Percentiles rank a stretch among this genome's conserved stretches.
Conservation (phyloP, 2,797 vertebrate genomes). For the Propithecus deckenii region DNA sequence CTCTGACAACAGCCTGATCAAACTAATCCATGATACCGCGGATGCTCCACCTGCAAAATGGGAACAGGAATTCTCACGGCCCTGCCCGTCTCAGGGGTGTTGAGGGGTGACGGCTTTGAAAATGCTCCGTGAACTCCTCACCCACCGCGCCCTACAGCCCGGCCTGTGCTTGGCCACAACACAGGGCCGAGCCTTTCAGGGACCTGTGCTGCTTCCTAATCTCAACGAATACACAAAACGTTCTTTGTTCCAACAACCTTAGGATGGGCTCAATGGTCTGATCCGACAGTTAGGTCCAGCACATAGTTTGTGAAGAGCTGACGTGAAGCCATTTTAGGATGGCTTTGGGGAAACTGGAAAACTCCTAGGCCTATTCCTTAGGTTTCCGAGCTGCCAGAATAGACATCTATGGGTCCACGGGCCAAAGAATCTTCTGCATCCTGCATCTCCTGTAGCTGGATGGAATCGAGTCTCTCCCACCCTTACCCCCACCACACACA, state of each 20-base stretch:
- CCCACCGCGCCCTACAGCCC: neutral
- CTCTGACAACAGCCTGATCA: neutral
- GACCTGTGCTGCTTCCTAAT: rapidly evolving
- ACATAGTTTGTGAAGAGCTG: neutral
- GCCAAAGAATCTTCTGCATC: neutral
- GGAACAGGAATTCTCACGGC: rapidly evolving
- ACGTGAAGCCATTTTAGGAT: neutral
- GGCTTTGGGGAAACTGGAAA: neutral
- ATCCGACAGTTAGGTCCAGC: rapidly evolving
- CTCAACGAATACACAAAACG: neutral
- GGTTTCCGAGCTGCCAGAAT: neutral
- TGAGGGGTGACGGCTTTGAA: neutral
- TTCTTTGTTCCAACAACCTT: neutral
- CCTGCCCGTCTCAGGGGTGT: neutral
- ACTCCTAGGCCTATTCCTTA: rapidly evolving
- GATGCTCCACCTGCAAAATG: neutral
- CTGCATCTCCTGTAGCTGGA: rapidly evolving
- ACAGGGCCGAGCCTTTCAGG: neutral
- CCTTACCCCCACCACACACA: rapidly evolving
- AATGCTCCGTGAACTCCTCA: neutral
- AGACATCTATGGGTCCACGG: rapidly evolving
- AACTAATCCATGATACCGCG: too few species aligned
- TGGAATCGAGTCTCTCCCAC: rapidly evolving
- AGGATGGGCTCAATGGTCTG: rapidly evolving
- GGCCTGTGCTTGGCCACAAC: rapidly evolving